Evolutionary conservation across 2,797 vertebrate genomes (phyloP).

Genomic region (Anabas testudineus): DNA sequence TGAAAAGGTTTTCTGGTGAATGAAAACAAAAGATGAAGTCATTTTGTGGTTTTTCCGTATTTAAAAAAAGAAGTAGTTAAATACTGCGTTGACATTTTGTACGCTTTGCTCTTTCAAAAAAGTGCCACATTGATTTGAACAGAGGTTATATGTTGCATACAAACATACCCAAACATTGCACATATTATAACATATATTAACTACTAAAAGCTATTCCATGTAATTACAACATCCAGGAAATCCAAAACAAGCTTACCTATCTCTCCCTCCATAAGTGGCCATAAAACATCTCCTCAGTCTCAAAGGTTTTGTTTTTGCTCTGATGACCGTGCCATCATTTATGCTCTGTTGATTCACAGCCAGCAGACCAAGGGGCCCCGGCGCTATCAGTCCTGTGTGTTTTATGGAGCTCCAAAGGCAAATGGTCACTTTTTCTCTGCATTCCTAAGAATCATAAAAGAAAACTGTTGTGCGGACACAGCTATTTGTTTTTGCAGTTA

Average conservation of each 20-base stretch:
- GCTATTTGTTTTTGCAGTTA: conserved; percentile 32
- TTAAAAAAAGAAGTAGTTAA: conserved; percentile 3
- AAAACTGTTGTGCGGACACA: conserved; percentile 9
- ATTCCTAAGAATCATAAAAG: conserved; percentile 66
- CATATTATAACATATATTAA: not conserved
- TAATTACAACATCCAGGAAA: conserved; percentile 17
- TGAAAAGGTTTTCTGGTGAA: conserved; percentile 12
- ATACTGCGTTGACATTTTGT: not conserved
- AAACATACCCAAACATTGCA: not conserved
- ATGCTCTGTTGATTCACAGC: conserved; percentile 58
- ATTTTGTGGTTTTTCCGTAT: conserved; percentile 13
- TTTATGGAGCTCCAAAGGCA: conserved; percentile 64
- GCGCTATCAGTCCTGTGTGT: conserved; percentile 18
- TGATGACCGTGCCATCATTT: conserved; percentile 52
- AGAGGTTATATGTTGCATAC: not conserved
- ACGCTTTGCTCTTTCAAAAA: no score
- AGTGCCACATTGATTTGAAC: not conserved
- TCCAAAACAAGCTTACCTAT: conserved; percentile 63
- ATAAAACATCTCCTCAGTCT: conserved; percentile 75
- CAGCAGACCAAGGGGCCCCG: not conserved
- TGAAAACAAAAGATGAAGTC: conserved; percentile 41
- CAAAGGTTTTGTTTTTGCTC: conserved; percentile 78
- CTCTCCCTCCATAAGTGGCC: conserved; percentile 51
- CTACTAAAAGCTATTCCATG: not conserved
- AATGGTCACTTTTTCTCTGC: conserved; percentile 20